phyloP scores from a whole-genome alignment of 2,113 vertebrate genomes.

The Nipponia nippon region DNA sequence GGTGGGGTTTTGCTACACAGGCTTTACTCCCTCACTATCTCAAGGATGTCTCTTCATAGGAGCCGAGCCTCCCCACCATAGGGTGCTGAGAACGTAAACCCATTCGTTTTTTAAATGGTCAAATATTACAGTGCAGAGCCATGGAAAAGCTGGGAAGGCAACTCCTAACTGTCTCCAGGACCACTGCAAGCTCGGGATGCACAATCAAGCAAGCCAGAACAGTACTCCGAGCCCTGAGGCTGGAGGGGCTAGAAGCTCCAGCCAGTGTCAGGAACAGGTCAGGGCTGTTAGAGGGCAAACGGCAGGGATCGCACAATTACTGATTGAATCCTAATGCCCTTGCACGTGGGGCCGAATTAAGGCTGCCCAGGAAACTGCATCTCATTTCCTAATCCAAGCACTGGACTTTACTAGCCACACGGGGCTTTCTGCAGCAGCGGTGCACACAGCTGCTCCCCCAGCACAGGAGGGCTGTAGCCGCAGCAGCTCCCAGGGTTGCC shows the following conservation, averaged over 20 bases:
- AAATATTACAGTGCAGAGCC: neutral
- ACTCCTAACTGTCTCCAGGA: neutral
- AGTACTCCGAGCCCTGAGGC: neutral
- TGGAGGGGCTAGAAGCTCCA: neutral
- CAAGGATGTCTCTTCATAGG: neutral
- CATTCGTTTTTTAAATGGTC: neutral
- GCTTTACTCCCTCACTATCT: neutral
- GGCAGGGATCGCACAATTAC: neutral
- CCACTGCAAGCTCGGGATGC: fast-evolving
- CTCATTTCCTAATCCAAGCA: neutral
- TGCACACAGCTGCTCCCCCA: fast-evolving
- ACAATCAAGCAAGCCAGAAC: fast-evolving
- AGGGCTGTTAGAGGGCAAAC: neutral
- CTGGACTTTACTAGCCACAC: fast-evolving
- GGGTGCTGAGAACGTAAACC: neutral
- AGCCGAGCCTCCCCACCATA: neutral
- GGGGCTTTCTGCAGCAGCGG: neutral
- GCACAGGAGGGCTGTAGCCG: fast-evolving
- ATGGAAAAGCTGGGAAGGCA: neutral
- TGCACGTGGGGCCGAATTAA: neutral
- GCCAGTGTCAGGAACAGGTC: neutral
- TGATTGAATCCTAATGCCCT: neutral
- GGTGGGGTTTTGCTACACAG: neutral
- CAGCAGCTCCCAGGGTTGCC: neutral
- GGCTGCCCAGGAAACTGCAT: neutral